These are phyloP conservation scores for Indicator indicator DNA, from an alignment of 2,113 vertebrate species.

Conservation along the genomic window DNA sequence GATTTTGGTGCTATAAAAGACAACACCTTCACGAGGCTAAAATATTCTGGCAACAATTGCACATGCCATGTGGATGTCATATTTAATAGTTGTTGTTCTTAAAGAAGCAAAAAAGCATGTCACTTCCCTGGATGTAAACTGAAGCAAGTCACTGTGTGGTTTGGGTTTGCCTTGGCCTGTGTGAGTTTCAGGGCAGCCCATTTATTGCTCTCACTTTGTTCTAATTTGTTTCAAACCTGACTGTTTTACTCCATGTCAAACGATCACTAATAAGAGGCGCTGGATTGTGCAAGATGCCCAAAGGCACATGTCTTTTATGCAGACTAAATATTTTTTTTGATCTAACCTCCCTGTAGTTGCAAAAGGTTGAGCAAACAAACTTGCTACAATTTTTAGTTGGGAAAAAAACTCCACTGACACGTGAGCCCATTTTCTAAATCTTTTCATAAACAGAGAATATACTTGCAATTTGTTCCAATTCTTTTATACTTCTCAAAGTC, in stretches of 20 bases:
- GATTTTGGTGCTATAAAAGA: not conserved
- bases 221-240: not conserved
- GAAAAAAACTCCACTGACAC: not conserved
- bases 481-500: not conserved
- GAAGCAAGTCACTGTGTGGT: not conserved
- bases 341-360: not conserved
- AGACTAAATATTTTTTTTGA: not conserved
- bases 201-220: not conserved
- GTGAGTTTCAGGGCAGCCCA: not conserved
- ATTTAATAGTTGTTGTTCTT: not conserved
- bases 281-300: not conserved
- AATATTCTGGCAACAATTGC: not conserved
- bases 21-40: not conserved
- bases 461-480: not conserved
- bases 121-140: not conserved
- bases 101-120: not conserved
- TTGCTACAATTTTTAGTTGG: not conserved
- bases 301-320: not conserved
- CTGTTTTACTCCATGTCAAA: not conserved
- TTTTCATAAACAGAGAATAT: not conserved
- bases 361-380: not conserved
- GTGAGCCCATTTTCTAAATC: not conserved
- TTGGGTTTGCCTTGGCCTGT: not conserved
- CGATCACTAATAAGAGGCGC: not conserved
- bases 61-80: not conserved